These are phyloP conservation scores for Microcebus tavaratra DNA, from an alignment of 2,113 vertebrate species.

Conservation along the genomic window DNA sequence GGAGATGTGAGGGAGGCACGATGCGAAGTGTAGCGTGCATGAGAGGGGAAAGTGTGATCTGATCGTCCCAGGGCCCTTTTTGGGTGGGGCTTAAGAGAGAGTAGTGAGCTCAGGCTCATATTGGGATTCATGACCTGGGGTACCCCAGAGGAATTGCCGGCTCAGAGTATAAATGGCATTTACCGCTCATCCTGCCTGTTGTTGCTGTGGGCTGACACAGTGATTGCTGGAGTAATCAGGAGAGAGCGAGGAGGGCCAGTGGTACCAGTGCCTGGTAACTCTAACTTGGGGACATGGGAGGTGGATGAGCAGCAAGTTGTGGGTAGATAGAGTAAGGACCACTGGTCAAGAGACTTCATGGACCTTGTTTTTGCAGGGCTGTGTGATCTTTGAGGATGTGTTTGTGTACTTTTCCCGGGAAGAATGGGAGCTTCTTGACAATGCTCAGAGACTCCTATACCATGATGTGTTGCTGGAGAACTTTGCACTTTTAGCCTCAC, in stretches of 20 bases:
- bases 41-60: neutral
- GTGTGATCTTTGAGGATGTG: neutral
- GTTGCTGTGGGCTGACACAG: neutral
- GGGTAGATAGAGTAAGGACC: too few relatives aligned
- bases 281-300: neutral
- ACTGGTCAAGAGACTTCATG: neutral
- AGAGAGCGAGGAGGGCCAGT: neutral
- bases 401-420: conserved; percentile 10
- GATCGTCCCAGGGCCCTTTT: neutral
- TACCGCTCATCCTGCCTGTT: neutral
- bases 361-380: neutral
- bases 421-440: conserved; percentile 28
- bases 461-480: conserved; percentile 21
- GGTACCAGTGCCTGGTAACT: neutral
- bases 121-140: neutral
- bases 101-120: neutral
- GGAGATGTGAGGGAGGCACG: neutral
- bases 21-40: neutral
- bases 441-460: conserved; percentile 7
- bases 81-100: neutral
- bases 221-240: neutral
- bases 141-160: neutral
- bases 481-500: neutral
- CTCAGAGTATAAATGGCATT: neutral
- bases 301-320: neutral